phyloP scores from a whole-genome alignment of 2,888 invertebrate species.

The Oscheius sp. region DNA sequence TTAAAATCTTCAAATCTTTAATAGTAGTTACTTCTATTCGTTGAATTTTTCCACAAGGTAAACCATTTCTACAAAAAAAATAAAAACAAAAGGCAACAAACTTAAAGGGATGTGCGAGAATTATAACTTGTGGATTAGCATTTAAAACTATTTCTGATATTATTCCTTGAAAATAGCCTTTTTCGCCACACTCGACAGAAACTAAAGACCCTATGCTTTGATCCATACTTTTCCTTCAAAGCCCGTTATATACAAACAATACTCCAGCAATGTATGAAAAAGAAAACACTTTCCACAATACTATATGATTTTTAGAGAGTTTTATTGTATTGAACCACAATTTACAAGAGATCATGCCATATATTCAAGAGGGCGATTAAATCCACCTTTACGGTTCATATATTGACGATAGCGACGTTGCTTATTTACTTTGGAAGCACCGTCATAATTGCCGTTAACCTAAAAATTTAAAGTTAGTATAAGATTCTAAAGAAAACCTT shows the following conservation, averaged over 20 bases:
- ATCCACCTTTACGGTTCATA: conserved; percentile 99
- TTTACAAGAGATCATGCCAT: conserved; percentile 51
- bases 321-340: not conserved
- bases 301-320: no score
- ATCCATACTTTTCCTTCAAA: conserved; percentile 16
- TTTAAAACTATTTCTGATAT: conserved; percentile 42
- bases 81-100: not conserved
- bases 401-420: conserved; percentile 97
- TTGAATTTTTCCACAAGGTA: conserved; percentile 12
- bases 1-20: conserved; percentile 16
- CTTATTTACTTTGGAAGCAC: conserved; percentile 92
- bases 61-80: conserved; percentile 12
- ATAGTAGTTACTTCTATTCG: not conserved
- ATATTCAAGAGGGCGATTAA: conserved; percentile 90
- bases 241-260: not conserved
- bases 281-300: no score
- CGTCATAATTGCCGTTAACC: conserved; percentile 90
- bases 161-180: conserved; percentile 52
- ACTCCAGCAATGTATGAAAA: no score
- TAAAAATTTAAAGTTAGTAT: conserved; percentile 30
- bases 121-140: conserved; percentile 29
- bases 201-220: conserved; percentile 48
- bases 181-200: conserved; percentile 46
- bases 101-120: conserved; percentile 42
- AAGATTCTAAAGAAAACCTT: conserved; percentile 62